A percentile compares a stretch with the other conserved stretches of the same genome.
These are phyloP conservation scores for Autographa pulchrina DNA, from an alignment of 2,888 invertebrate species.

Conservation along the genomic window DNA sequence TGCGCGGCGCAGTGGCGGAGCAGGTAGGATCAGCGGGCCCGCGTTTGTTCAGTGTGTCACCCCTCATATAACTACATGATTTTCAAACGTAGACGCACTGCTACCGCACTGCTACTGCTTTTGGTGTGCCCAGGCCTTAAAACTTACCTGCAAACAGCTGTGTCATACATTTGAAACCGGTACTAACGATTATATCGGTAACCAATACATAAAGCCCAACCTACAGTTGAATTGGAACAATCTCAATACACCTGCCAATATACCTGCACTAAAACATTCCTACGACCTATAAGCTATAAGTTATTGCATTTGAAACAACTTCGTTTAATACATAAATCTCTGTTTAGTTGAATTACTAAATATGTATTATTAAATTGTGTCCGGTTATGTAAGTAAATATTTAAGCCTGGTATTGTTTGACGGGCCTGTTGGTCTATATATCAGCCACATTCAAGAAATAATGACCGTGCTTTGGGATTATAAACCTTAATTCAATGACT, in stretches of 20 bases:
- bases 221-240: constrained; percentile 31
- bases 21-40: too few relatives aligned
- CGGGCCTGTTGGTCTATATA: too few relatives aligned
- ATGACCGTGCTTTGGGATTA: too few relatives aligned
- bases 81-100: too few relatives aligned
- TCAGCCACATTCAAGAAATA: too few relatives aligned
- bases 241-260: constrained; percentile 42
- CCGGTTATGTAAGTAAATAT: background rate
- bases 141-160: background rate
- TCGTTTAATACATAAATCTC: constrained; percentile 26
- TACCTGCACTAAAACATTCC: constrained; percentile 12
- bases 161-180: constrained; percentile 20
- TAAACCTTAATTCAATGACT: too few relatives aligned
- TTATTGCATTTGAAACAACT: constrained; percentile 16
- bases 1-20: too few relatives aligned
- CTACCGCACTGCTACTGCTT: too few relatives aligned
- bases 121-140: too few relatives aligned
- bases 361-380: background rate
- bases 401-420: too few relatives aligned
- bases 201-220: constrained; percentile 27
- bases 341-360: constrained; percentile 20
- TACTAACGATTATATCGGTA: constrained; percentile 8
- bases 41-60: too few relatives aligned
- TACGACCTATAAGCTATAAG: constrained; percentile 22
- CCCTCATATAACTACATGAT: too few relatives aligned